Base-by-base conservation (phyloP, 92 coral and sea anemone genomes). In the Porites divaricata region DNA sequence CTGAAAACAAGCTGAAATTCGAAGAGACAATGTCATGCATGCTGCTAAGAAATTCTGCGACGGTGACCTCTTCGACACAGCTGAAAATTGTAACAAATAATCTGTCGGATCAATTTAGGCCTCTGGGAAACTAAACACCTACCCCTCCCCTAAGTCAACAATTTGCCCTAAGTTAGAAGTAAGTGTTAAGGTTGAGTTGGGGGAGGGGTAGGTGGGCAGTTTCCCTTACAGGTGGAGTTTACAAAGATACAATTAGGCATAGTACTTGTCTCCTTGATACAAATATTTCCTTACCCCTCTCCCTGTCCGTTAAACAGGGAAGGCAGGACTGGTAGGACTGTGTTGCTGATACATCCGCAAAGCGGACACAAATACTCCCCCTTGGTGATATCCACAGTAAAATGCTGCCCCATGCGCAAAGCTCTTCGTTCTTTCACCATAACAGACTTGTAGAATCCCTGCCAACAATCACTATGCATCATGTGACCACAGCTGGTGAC, bases 401-500 rank as follows among this genome's bases (percentile, higher is more conserved):
- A 78, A 54, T 85, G 89, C 83, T 91, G 93, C 64, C 96, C 78
- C 79, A 95, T 69, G 25, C 98, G 88, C 52, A 93, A 63, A 8
- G 97, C 95, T 62, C 95, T 87, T 11, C 98, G 80, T 77, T 97
- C 98, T 89, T 92, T 97, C 52, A 95, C 91, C 66, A 91, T 87
- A 63, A 97, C 93, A 1, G 99, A 95, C 58, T 93, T 95, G 86
- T 90, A 97, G 73, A 85, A 97, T 48, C 99, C 90, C 50, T 97
- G 98, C 99, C 99, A 97, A 35, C 99, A 97, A 73, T 95, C 98
- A 58, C 98, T 93, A 66, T 97, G 99, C 99, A 97, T 97, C 78
- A 95, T 92, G 79, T 97, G 99, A 73, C 97, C 97, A 91, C 99
- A 97, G 76, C 99, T 95, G 74, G 94, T 83, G 70, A 91, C 87